These are phyloP conservation scores for Galleria mellonella DNA, from an alignment of 1,140 invertebrate species.

Conservation along the genomic window DNA sequence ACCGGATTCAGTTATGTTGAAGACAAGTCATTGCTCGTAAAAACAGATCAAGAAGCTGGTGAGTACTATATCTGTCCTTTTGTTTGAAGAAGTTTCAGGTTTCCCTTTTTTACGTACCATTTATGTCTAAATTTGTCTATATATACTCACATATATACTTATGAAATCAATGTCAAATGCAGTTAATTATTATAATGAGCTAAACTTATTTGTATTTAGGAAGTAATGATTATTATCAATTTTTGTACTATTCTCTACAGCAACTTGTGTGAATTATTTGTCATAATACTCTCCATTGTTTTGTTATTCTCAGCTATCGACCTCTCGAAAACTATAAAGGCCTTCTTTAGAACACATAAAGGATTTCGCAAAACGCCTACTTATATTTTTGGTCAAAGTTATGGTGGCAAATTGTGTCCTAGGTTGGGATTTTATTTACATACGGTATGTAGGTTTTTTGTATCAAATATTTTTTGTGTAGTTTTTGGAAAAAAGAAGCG, in stretches of 20 bases:
- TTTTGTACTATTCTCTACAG: no score
- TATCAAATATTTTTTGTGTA: no score
- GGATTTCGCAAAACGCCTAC: constrained; percentile 78
- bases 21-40: constrained; percentile 63
- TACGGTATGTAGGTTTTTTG: constrained; percentile 30
- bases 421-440: constrained; percentile 75
- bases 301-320: constrained; percentile 43
- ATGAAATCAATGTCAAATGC: no score
- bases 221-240: no score
- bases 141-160: no score
- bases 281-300: background rate
- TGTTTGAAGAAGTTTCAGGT: no score
- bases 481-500: no score
- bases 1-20: constrained; percentile 82
- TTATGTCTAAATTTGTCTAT: no score
- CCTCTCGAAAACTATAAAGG: constrained; percentile 45
- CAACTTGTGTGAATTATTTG: constrained; percentile 1
- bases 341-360: constrained; percentile 72
- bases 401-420: constrained; percentile 82
- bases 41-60: constrained; percentile 79
- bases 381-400: constrained; percentile 82
- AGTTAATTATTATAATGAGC: no score
- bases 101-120: no score
- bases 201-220: no score
- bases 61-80: constrained; percentile 18